Evolutionary conservation across 2,797 vertebrate species (phyloP), one percentile per base, ranked within the genome.

Genomic region (Pteropus rufus): DNA sequence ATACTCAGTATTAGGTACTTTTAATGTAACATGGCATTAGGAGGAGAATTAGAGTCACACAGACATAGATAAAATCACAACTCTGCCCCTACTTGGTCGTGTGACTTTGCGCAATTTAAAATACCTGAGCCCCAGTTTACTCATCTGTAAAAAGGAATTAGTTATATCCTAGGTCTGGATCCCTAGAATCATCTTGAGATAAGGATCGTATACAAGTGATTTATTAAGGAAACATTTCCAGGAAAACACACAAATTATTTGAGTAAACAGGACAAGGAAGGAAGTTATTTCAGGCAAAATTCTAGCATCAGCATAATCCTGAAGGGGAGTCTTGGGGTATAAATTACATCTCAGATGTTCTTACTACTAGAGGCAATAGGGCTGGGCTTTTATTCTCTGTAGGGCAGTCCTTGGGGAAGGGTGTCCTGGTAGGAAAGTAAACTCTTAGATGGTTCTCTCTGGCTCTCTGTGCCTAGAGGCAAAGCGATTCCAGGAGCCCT

Each of bases 211-310:
- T 76, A 1, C 6, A 94, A 29, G 31, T 67, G 9, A 72, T 72
- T 92, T 81, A 92, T 67, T 95, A 89, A 73, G 6, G n/a, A 73
- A 77, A 96, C 64, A 7, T 31, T 89, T 69, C 15, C 29, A n/a
- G 8, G 29, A 58, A 23, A 46, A 14, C 16, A 70, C 19, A 5
- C 60, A 52, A 56, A 10, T 58, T 81, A 93, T 3, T 21, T 91
- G 41, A 91, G 36, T 58, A 79, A 64, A 16, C 54, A 67, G 85
- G 67, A 54, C 0, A 92, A 31, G 24, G 11, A 72, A 88, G 34
- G 1, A 39, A 36, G 36, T 26, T 52, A 72, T 60, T 84, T 93
- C 36, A 93, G 60, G 49, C 23, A 87, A 88, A 91, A 46, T 41
- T 6, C 9, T 84, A 19, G 23, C 10, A 88, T 54, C 46, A 91